Conservation (phyloP, 2,113 vertebrate species). For the Nothocercus julius region DNA sequence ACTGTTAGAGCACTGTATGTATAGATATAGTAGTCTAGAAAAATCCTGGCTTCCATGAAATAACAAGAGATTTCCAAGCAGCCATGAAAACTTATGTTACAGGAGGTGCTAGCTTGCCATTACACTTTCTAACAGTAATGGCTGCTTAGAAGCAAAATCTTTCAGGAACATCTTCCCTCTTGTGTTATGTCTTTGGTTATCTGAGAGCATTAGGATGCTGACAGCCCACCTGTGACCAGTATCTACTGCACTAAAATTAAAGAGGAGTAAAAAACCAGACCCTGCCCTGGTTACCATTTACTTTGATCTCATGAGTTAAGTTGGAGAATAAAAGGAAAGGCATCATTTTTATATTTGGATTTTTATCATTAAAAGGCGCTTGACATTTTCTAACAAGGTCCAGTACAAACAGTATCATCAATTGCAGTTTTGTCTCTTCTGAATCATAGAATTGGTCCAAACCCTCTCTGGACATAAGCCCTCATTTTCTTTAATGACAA, state of each 20-base stretch:
- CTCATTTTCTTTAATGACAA: background rate
- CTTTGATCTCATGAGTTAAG: background rate
- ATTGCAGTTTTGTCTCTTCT: background rate
- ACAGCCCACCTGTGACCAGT: background rate
- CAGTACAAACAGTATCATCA: background rate
- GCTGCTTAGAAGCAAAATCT: background rate
- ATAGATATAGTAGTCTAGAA: background rate
- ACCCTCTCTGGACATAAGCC: background rate
- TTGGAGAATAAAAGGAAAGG: background rate
- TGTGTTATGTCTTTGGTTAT: background rate
- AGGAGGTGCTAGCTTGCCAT: background rate
- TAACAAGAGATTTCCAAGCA: background rate
- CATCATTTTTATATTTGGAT: background rate
- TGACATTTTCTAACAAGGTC: background rate
- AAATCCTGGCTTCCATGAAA: background rate
- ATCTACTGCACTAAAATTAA: background rate
- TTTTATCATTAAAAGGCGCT: background rate
- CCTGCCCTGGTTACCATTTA: background rate
- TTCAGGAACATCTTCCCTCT: background rate
- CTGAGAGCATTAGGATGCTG: background rate
- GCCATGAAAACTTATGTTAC: constrained; percentile 10
- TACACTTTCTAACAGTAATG: background rate
- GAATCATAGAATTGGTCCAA: background rate
- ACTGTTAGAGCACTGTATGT: background rate
- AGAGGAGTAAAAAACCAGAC: background rate